Percentiles rank a stretch among this genome's conserved stretches.
Evolutionary conservation across 2,888 invertebrate species (phyloP).

Genomic region (Agriopis marginaria): DNA sequence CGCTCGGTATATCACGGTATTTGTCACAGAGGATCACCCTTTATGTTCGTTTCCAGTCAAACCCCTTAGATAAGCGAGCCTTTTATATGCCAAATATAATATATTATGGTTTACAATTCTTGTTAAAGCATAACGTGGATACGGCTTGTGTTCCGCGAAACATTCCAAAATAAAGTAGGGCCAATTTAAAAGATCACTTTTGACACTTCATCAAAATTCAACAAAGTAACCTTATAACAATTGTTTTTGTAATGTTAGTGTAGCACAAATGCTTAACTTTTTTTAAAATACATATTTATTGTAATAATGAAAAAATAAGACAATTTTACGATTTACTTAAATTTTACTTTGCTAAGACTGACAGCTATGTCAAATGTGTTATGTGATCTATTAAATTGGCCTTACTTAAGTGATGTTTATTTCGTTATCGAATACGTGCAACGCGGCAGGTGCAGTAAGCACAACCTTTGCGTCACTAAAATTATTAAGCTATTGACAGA

Average conservation of each 20-base stretch:
- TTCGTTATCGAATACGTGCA: slow-evolving; percentile 14
- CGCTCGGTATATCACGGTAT: slow-evolving; percentile 86
- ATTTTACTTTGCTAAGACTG: no score
- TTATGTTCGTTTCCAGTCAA: slow-evolving; percentile 87
- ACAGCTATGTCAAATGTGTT: no score
- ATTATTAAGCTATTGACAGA: not conserved
- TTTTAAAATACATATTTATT: no score
- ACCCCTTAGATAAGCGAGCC: slow-evolving; percentile 87
- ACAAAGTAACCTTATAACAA: no score
- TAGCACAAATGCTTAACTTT: no score
- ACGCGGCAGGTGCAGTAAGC: slow-evolving; percentile 8
- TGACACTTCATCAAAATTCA: no score
- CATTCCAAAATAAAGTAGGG: slow-evolving; percentile 4
- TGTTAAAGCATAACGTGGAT: slow-evolving; percentile 67
- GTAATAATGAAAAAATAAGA: no score
- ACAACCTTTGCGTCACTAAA: not conserved
- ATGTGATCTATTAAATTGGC: no score
- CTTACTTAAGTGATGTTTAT: not conserved
- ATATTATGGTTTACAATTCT: slow-evolving; percentile 86
- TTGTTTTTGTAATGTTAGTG: no score
- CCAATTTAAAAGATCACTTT: no score
- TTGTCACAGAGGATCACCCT: slow-evolving; percentile 87
- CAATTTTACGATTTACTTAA: no score
- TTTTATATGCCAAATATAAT: slow-evolving; percentile 87
- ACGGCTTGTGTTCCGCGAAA: slow-evolving; percentile 36